These are phyloP conservation scores for Tetragonula clypearis DNA, from an alignment of 1,140 invertebrate species.

Conservation along the genomic window DNA sequence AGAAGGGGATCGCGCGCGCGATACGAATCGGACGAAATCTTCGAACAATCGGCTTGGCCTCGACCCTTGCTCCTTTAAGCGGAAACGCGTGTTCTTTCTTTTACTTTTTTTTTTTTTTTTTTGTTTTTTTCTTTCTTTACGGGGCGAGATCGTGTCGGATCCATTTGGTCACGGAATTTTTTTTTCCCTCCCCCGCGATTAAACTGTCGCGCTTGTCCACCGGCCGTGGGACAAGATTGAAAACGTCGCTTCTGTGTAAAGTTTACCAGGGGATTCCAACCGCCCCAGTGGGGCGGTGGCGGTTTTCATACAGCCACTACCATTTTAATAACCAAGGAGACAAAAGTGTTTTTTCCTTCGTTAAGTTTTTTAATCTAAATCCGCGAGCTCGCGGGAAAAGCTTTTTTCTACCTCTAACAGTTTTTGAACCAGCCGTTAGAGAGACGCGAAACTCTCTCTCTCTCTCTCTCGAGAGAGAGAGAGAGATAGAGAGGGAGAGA, in stretches of 20 bases:
- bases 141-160: neutral
- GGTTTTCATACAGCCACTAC: neutral
- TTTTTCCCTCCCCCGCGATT: neutral
- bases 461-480: no score
- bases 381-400: neutral
- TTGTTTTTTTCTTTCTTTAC: neutral
- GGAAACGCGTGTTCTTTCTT: conserved; percentile 6
- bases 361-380: conserved; percentile 38
- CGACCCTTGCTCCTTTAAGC: conserved; percentile 6
- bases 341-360: conserved; percentile 14
- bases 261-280: neutral
- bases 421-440: conserved; percentile 1
- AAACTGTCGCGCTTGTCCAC: neutral
- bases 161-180: neutral
- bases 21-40: neutral
- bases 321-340: conserved; percentile 15
- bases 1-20: neutral
- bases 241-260: neutral
- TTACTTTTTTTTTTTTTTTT: neutral
- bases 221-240: neutral
- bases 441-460: conserved; percentile 8
- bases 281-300: neutral
- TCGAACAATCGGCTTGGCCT: neutral
- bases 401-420: conserved; percentile 26
- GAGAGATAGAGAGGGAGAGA: neutral